These are phyloP conservation scores for Tinea trinotella DNA, from an alignment of 2,888 invertebrate species.

Conservation along the genomic window DNA sequence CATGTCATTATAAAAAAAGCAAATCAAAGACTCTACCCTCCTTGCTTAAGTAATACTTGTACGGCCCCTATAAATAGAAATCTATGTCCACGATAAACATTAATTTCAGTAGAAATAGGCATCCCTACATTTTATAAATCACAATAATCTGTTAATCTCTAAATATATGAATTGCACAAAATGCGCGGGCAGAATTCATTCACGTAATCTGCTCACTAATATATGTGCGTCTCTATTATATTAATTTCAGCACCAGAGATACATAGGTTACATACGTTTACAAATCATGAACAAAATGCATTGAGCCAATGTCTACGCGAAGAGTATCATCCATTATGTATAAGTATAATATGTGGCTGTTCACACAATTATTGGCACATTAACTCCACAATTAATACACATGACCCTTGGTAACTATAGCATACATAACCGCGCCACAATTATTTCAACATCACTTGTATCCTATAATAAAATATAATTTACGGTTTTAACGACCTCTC, in stretches of 20 bases:
- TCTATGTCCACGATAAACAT: background rate
- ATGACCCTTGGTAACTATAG: slow-evolving; percentile 12
- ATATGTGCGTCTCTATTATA: background rate
- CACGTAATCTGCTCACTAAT: background rate
- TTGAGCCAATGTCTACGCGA: background rate
- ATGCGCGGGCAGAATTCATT: background rate
- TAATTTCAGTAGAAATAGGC: slow-evolving; percentile 3
- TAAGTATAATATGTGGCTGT: background rate
- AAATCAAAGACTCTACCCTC: no score
- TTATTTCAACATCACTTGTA: background rate
- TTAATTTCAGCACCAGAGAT: slow-evolving; percentile 14
- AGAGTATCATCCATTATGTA: background rate
- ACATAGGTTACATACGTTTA: background rate
- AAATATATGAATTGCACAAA: background rate
- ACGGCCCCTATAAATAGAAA: background rate
- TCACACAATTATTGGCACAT: slow-evolving; percentile 9
- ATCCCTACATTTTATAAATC: slow-evolving; percentile 2
- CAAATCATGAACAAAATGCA: background rate
- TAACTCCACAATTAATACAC: background rate
- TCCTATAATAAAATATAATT: background rate
- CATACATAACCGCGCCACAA: background rate
- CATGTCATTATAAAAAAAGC: no score
- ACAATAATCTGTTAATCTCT: background rate
- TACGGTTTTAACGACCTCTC: background rate
- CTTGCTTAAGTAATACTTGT: no score